Base-by-base conservation (phyloP, 2,113 vertebrate genomes). In the Calidris pygmaea region DNA sequence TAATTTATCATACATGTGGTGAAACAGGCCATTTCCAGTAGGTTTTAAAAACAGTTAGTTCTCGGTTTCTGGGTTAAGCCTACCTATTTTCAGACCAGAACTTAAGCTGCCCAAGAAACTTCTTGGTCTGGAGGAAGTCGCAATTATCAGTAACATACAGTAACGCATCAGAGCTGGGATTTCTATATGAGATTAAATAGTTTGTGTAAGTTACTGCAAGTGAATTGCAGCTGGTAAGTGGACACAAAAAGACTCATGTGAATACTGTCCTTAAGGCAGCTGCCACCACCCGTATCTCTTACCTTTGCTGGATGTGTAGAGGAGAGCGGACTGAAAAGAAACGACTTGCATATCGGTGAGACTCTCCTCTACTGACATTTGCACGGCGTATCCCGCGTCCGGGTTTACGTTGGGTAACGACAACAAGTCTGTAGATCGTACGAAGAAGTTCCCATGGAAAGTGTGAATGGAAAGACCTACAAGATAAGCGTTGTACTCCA, bases 391-490 rank as follows among this genome's bases (percentile, higher is more conserved):
- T 26, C 99, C 99, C 0, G 99, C 99, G 22, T 99, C 99, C 2
- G 99, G 99, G 96, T 99, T 99, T 37, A 99, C 98, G 2, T 99
- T 99, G 59, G 99, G 99, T 62, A 99, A 98, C 3, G 99, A 99
- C 88, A 99, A 39, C 95, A 99, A 96, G 94, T 99, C 99, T 13
- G 99, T 99, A 62, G 99, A 99, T 59, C 99, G 98, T 39, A 99
- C 99, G 9, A 99, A 99, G 98, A 99, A 99, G 98, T 99, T 99
- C 47, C 99, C 99, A n/a, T 99, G 99, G 98, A 99, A 99, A 65
- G 99, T 99, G 93, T 99, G 99, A 97, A 99, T 99, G 97, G 99
- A 99, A 95, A 99, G 98, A 95, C 99, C 99, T 99, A 82, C 4
- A 65, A 87, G 96, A 45, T 52, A 58, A 94, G 76, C 35, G 48